Conservation (phyloP, 2,113 vertebrate species). For the Protomyctophum bolini region DNA sequence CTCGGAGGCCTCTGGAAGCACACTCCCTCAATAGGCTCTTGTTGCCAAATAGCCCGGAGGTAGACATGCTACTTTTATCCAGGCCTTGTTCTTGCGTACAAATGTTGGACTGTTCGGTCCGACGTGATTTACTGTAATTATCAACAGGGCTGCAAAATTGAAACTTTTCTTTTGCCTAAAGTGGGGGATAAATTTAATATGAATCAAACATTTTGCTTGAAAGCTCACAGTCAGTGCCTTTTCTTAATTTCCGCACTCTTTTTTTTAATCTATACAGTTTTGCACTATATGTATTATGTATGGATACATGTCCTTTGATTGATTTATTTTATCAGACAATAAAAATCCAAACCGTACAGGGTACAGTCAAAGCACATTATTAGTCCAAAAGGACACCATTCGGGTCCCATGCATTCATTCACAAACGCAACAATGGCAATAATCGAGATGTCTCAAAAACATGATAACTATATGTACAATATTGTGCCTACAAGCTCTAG, state of each 20-base stretch:
- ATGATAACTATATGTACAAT: too few relatives aligned
- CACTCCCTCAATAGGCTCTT: slow-evolving; percentile 49
- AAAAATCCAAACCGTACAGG: too few relatives aligned
- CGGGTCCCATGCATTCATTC: too few relatives aligned
- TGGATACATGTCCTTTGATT: too few relatives aligned
- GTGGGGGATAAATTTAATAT: slow-evolving; percentile 24
- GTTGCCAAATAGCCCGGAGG: slow-evolving; percentile 59
- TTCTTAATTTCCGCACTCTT: slow-evolving; percentile 9
- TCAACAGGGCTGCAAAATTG: slow-evolving; percentile 19
- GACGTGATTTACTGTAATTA: slow-evolving; percentile 33
- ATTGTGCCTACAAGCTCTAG: too few relatives aligned
- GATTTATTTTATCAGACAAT: too few relatives aligned
- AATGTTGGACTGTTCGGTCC: slow-evolving; percentile 40
- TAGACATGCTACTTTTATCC: slow-evolving; percentile 40
- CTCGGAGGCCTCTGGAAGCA: slow-evolving; percentile 7
- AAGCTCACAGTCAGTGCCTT: slow-evolving; percentile 1
- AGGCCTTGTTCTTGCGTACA: slow-evolving; percentile 25
- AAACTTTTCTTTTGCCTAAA: slow-evolving; percentile 18
- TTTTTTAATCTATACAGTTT: not conserved
- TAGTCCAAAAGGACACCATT: too few relatives aligned
- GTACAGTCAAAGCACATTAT: too few relatives aligned
- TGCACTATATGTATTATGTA: too few relatives aligned
- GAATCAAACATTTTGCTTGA: slow-evolving; percentile 38
- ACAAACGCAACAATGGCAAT: too few relatives aligned
- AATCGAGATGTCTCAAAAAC: too few relatives aligned